Base-by-base conservation (phyloP, 2,888 invertebrate genomes). In the Morpho achilles region DNA sequence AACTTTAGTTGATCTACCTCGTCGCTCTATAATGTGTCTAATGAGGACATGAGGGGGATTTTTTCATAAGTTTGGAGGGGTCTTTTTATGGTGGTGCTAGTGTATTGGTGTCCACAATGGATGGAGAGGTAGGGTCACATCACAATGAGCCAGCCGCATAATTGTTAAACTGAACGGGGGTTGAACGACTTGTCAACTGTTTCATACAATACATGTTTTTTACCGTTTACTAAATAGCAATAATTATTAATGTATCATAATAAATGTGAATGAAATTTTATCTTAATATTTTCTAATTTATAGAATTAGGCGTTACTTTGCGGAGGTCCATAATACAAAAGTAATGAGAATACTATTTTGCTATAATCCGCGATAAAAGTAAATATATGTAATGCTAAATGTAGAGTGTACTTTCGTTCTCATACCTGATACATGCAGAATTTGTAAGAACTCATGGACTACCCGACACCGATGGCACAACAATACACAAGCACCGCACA, bases 121-220 rank as follows among this genome's bases (percentile, higher is more conserved):
- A 74, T 80, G 76, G 80, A 80, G 83, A 83, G 82, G 85, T 82
- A 83, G 86, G 87, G 87, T 81, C 74, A 77, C 77, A 67, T 69
- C 84, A 87, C 87, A 88, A 89, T 88, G 87, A 84, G 81, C 82
- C 81, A 81, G 83, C 79, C 80, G 82, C 81, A 87, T 88, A 87
- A 90, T 90, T 88, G 89, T 90, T 88, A 88, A 82, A 84, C 82
- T 83, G 83, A 84, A 86, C 82, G 80, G 84, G 89, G 89, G 89
- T 84, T 86, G 84, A 82, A 80, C 84, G 79, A 74, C 81, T 84
- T 86, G 89, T 88, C 89, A 87, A 87, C 86, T 86, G 84, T 80
- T 81, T 77, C 75, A 76, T 79, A 86, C 81, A 73, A 83, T 81
- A 75, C 77, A 76, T 62, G 65, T 64, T 59, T 55, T 50, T 57